Evolutionary conservation across 2,888 invertebrate genomes (phyloP).

Genomic region (Calameuta filiformis): DNA sequence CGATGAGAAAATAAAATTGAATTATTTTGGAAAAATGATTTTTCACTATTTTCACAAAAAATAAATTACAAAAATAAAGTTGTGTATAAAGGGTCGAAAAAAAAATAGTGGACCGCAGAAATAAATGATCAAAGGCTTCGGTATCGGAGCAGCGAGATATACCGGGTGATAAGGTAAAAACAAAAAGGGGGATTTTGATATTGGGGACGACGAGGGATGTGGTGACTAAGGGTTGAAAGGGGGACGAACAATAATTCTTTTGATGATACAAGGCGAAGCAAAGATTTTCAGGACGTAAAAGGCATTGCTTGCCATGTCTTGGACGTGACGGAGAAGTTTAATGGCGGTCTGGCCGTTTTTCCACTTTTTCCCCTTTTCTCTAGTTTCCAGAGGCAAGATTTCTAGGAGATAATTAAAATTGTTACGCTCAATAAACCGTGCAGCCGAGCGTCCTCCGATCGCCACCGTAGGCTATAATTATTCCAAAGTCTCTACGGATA

Average conservation of each 20-base stretch:
- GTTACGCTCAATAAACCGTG: not conserved
- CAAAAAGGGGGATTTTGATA: not conserved
- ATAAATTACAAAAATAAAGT: no score
- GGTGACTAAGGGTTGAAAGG: not conserved
- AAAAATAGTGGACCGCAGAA: not conserved
- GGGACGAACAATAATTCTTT: not conserved
- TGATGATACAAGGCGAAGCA: not conserved
- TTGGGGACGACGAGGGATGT: not conserved
- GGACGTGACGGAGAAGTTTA: not conserved
- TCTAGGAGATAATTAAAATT: not conserved
- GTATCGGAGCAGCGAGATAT: not conserved
- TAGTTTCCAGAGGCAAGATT: not conserved
- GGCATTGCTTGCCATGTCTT: not conserved
- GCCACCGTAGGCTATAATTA: not conserved
- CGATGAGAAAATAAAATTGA: not conserved
- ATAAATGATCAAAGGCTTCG: not conserved
- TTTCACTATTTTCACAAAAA: no score
- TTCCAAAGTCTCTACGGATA: not conserved
- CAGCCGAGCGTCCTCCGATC: not conserved
- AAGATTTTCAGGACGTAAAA: not conserved
- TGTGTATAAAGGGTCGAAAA: not conserved
- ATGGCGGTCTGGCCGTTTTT: not conserved
- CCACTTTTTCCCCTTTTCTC: not conserved
- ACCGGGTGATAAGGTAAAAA: not conserved
- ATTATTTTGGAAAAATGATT: not conserved